phyloP scores from a whole-genome alignment of 2,888 invertebrate species.

The Torymus tubicola region DNA sequence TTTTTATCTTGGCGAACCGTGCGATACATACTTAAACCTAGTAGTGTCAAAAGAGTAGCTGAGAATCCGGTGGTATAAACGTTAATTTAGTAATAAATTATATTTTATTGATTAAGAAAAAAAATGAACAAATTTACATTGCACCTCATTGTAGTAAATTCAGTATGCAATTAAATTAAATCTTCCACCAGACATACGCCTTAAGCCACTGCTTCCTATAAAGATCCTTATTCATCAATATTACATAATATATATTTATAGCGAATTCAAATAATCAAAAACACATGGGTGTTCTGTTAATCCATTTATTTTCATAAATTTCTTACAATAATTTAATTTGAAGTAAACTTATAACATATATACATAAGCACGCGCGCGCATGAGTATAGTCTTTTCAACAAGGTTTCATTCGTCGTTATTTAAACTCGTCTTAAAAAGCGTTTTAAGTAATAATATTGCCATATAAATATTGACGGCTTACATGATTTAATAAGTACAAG shows the following conservation, averaged over 20 bases:
- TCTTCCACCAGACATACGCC: conserved; percentile 58
- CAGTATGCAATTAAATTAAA: conserved; percentile 65
- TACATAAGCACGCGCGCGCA: conserved; percentile 56
- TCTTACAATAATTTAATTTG: conserved; percentile 53
- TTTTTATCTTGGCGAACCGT: conserved; percentile 22
- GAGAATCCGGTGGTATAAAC: conserved; percentile 43
- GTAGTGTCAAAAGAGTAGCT: conserved; percentile 45
- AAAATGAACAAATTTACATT: conserved; percentile 52
- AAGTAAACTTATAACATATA: conserved; percentile 55
- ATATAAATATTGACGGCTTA: conserved; percentile 37
- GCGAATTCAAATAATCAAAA: not conserved
- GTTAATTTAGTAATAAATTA: conserved; percentile 55
- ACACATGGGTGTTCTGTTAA: conserved; percentile 29
- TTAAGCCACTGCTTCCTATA: not conserved
- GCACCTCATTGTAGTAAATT: conserved; percentile 59
- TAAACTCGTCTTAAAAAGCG: conserved; percentile 41
- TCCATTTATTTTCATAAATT: conserved; percentile 54
- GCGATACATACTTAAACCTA: conserved; percentile 54
- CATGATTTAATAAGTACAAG: conserved; percentile 30
- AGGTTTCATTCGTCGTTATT: conserved; percentile 26
- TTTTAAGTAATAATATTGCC: conserved; percentile 32
- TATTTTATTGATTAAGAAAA: conserved; percentile 53
- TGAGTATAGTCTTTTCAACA: conserved; percentile 38
- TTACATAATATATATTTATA: not conserved
- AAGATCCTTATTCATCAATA: conserved; percentile 24